phyloP scores from a whole-genome alignment of 2,797 vertebrate genomes.

The Cyprinella venusta region DNA sequence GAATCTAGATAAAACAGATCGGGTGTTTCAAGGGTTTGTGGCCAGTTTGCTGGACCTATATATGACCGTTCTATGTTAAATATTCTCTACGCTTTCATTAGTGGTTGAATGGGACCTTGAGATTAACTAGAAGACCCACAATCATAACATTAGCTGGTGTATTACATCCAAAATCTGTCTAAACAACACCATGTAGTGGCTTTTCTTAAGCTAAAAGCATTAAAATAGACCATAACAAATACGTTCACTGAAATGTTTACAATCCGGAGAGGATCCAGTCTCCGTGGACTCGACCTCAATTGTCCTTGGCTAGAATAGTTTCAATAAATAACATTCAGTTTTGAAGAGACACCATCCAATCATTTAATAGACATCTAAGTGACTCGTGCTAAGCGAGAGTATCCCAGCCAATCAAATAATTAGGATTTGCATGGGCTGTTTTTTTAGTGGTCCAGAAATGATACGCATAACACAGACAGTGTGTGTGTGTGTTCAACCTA shows the following conservation, averaged over 20 bases:
- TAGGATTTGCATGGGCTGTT: slow-evolving; percentile 6
- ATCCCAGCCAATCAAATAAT: slow-evolving; percentile 30
- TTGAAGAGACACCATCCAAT: slow-evolving; percentile 57
- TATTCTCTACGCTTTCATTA: slow-evolving; percentile 1
- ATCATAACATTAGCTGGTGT: slow-evolving; percentile 45
- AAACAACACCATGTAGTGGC: slow-evolving; percentile 45
- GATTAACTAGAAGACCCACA: slow-evolving; percentile 48
- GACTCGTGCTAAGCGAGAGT: slow-evolving; percentile 37
- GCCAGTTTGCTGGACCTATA: neutral
- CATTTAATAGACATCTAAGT: slow-evolving; percentile 53
- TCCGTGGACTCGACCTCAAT: slow-evolving; percentile 62
- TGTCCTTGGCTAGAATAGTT: slow-evolving; percentile 62
- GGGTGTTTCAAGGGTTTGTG: neutral
- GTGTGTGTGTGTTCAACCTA: no score
- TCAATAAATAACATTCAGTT: slow-evolving; percentile 69
- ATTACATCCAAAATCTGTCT: slow-evolving; percentile 43
- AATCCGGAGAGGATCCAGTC: slow-evolving; percentile 34
- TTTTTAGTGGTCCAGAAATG: slow-evolving; percentile 15
- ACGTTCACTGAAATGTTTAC: slow-evolving; percentile 41
- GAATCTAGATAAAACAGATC: neutral
- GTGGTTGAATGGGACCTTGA: slow-evolving; percentile 51
- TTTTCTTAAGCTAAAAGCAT: slow-evolving; percentile 18
- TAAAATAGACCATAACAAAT: slow-evolving; percentile 39
- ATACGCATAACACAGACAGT: neutral
- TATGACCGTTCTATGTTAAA: slow-evolving; percentile 34